These are phyloP conservation scores for Stegastes partitus DNA, from an alignment of 2,113 vertebrate species.

Conservation along the genomic window DNA sequence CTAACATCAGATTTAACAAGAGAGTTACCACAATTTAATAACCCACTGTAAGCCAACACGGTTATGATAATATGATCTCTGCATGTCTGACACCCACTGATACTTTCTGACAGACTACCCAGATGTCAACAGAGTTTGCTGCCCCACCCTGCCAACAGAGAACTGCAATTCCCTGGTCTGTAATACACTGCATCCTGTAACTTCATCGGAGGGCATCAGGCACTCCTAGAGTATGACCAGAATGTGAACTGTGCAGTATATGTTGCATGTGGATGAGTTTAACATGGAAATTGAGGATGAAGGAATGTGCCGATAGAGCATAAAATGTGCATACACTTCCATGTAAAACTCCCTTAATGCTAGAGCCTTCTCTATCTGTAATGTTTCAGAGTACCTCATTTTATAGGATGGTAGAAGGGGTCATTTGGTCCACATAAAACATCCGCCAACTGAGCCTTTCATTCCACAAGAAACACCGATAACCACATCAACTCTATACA, in stretches of 20 bases:
- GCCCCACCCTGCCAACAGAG: constrained; percentile 35
- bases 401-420: neutral
- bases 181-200: constrained; percentile 50
- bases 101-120: constrained; percentile 58
- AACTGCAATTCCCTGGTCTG: constrained; percentile 39
- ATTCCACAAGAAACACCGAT: too few relatives aligned
- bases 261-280: constrained; percentile 26
- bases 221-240: neutral
- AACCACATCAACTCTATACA: too few relatives aligned
- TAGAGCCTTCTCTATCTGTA: neutral
- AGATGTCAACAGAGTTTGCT: constrained; percentile 49
- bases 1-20: constrained; percentile 79
- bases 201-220: constrained; percentile 13
- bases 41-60: constrained; percentile 49
- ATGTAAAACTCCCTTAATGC: neutral
- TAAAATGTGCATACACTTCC: neutral
- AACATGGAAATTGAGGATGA: neutral
- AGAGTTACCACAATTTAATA: constrained; percentile 71
- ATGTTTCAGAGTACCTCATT: too few relatives aligned
- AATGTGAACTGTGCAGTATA: constrained; percentile 8
- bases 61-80: constrained; percentile 63
- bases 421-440: neutral
- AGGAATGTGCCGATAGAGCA: neutral
- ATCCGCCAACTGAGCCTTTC: too few relatives aligned
- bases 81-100: constrained; percentile 49